Conservation (phyloP, 92 coral and sea anemone species). For the Epizoanthus fatuus region DNA sequence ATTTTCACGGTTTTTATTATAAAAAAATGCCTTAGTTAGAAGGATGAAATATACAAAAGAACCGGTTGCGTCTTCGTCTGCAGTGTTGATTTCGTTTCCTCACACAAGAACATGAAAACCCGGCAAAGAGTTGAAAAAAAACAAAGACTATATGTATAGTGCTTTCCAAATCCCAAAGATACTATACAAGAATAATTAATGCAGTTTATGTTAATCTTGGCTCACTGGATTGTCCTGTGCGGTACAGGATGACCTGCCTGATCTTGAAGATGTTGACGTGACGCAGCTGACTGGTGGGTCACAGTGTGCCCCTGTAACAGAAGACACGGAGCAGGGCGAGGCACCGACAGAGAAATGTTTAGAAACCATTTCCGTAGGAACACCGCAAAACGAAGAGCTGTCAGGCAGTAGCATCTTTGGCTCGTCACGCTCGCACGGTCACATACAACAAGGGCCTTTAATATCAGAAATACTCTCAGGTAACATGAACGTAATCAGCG, state of each 20-base stretch:
- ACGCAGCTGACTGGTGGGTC: slow-evolving; percentile 76
- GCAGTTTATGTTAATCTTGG: no score
- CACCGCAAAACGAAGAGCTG: not conserved
- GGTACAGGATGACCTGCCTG: slow-evolving; percentile 77
- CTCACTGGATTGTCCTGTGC: not conserved
- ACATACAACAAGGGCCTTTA: slow-evolving; percentile 16
- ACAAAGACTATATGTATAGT: no score
- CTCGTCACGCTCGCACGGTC: slow-evolving; percentile 9
- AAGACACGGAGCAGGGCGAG: not conserved
- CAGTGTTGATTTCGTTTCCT: no score
- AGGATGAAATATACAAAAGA: no score
- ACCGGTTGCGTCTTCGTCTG: no score
- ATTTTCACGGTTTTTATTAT: no score
- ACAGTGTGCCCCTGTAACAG: slow-evolving; percentile 3
- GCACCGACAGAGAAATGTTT: not conserved
- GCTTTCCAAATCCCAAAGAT: no score
- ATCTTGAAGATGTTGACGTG: slow-evolving; percentile 93
- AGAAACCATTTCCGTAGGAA: slow-evolving; percentile 14
- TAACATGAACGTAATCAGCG: not conserved
- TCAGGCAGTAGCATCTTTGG: slow-evolving; percentile 17
- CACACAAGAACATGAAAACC: no score
- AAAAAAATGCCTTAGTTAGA: no score
- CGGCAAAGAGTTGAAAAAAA: no score
- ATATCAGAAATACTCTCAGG: slow-evolving; percentile 36
- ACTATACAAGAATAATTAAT: no score